Evolutionary conservation across 37 sponge, comb jelly and placozoan species (phyloP).

Genomic region (Eunapius fragilis): DNA sequence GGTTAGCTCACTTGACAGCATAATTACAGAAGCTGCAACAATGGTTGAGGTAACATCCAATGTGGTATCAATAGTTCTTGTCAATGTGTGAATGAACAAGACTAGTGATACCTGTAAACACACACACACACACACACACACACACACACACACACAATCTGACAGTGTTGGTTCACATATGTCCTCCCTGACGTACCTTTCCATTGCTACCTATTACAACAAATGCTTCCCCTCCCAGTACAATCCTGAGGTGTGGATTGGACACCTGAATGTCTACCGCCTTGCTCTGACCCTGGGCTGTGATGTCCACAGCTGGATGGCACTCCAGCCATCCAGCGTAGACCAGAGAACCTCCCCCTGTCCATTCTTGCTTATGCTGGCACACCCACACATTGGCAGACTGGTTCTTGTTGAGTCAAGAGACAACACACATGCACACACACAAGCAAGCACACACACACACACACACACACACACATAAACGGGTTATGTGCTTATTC

Average conservation of each 20-base stretch:
- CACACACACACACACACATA: no score
- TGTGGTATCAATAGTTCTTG: background rate
- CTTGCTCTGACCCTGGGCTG: constrained; percentile 33
- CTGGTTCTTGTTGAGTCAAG: constrained; percentile 7
- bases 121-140: constrained; percentile 14
- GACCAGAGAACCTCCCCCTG: constrained; percentile 3
- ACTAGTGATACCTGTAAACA: background rate
- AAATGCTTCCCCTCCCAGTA: constrained; percentile 34
- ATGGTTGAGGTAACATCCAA: background rate
- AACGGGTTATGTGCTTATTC: background rate
- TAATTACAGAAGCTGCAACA: background rate
- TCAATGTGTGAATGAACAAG: background rate
- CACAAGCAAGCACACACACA: no score
- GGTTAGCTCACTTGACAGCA: background rate
- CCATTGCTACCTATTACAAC: constrained; percentile 42
- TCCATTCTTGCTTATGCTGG: constrained; percentile 38
- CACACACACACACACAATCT: constrained; percentile 26
- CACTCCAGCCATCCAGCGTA: constrained; percentile 57
- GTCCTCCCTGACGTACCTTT: constrained; percentile 18
- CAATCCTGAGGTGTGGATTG: constrained; percentile 45
- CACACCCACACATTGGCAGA: constrained; percentile 56
- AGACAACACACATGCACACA: background rate
- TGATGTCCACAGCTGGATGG: constrained; percentile 35
- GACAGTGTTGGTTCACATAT: background rate
- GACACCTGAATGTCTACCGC: constrained; percentile 42